Conservation (phyloP, 2,797 vertebrate species). For the Lutjanus campechanus region DNA sequence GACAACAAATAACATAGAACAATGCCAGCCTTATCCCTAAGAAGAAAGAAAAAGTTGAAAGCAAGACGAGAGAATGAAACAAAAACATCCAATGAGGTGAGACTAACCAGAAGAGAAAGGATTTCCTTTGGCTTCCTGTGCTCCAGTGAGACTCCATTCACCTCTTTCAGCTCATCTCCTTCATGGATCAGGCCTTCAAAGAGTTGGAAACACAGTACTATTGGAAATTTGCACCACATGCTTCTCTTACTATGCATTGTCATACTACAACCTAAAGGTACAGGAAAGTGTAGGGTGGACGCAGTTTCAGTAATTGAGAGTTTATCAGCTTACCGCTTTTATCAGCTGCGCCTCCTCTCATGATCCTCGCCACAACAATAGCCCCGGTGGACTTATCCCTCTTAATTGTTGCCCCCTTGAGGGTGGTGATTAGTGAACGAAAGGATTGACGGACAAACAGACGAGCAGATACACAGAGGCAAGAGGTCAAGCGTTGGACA, state of each 20-base stretch:
- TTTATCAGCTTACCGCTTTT: conserved; percentile 88
- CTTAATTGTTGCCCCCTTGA: conserved; percentile 93
- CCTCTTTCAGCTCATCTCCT: conserved; percentile 94
- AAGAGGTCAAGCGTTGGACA: conserved; percentile 29
- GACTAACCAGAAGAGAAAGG: conserved; percentile 91
- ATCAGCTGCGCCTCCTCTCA: conserved; percentile 94
- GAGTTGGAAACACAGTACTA: conserved; percentile 23
- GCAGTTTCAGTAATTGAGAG: not conserved
- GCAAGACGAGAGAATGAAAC: not conserved
- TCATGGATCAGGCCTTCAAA: conserved; percentile 93
- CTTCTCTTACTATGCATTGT: not conserved
- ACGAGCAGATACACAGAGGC: conserved; percentile 34
- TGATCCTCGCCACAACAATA: conserved; percentile 92
- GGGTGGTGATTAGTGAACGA: conserved; percentile 14
- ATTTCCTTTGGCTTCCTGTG: conserved; percentile 94
- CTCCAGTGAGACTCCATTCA: conserved; percentile 93
- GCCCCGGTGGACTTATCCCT: conserved; percentile 89
- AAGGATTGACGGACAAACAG: conserved; percentile 22
- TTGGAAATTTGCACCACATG: conserved; percentile 13
- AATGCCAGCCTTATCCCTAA: not conserved
- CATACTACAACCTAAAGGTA: not conserved
- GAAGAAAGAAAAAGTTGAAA: not conserved
- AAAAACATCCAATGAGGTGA: not conserved
- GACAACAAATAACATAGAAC: not conserved
- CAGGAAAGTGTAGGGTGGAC: not conserved